These are phyloP conservation scores for Prostheceraeus crozeri DNA, from an alignment of 2,888 invertebrate species.

Conservation along the genomic window DNA sequence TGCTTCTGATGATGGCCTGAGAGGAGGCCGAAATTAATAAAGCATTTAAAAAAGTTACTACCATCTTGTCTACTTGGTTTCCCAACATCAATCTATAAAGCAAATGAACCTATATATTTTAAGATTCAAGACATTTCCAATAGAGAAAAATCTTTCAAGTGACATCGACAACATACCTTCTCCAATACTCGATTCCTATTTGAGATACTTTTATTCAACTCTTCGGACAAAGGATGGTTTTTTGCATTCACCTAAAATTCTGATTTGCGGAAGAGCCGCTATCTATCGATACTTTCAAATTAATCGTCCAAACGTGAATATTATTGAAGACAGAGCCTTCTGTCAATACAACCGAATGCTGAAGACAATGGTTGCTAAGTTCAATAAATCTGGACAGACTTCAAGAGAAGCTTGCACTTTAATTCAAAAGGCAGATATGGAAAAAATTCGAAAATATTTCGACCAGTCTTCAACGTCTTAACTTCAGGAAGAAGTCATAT, in stretches of 20 bases:
- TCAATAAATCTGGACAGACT: slow-evolving; percentile 23
- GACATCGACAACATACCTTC: slow-evolving; percentile 3
- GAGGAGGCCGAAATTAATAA: no score
- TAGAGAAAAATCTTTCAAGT: no score
- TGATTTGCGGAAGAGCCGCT: slow-evolving; percentile 26
- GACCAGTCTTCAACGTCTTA: slow-evolving; percentile 12
- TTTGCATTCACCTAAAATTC: slow-evolving; percentile 12
- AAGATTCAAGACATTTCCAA: no score
- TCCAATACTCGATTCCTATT: slow-evolving; percentile 25
- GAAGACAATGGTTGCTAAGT: slow-evolving; percentile 28
- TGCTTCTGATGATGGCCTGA: no score
- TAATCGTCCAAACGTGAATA: slow-evolving; percentile 21
- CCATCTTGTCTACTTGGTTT: no score
- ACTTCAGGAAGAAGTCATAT: slow-evolving; percentile 32
- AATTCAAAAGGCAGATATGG: slow-evolving; percentile 27
- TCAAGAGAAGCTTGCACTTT: slow-evolving; percentile 18
- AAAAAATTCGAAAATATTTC: slow-evolving; percentile 17
- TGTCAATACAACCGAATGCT: slow-evolving; percentile 21
- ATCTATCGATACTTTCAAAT: slow-evolving; percentile 25
- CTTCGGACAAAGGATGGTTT: slow-evolving; percentile 21
- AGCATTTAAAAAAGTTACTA: no score
- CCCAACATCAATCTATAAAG: no score
- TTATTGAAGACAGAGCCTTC: slow-evolving; percentile 14
- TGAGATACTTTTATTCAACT: slow-evolving; percentile 24
- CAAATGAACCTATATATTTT: no score